Evolutionary conservation across 2,888 invertebrate genomes (phyloP).

Genomic region (Pyrochroa serraticornis): DNA sequence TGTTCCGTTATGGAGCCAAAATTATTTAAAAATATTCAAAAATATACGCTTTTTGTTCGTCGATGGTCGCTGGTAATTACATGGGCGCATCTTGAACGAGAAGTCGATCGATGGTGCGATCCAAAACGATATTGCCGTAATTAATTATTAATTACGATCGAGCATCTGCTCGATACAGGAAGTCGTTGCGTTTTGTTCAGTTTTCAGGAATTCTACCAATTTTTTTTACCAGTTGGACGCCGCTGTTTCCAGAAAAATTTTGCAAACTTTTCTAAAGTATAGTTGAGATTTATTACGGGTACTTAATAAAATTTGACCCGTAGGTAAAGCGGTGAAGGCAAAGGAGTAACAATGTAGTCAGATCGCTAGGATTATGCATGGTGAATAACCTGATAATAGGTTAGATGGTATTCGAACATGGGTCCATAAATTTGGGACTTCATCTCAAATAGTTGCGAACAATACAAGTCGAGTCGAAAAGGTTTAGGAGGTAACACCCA

Average conservation of each 20-base stretch:
- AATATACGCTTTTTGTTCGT: constrained; percentile 18
- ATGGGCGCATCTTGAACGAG: constrained; percentile 5
- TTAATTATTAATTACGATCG: constrained; percentile 20
- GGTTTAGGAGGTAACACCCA: too few relatives aligned
- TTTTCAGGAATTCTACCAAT: background rate
- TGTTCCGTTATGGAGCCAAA: constrained; percentile 9
- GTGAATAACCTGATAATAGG: too few relatives aligned
- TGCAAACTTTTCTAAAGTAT: background rate
- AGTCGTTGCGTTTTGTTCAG: constrained; percentile 1
- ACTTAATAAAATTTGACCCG: background rate
- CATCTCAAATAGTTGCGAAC: too few relatives aligned
- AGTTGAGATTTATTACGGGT: constrained; percentile 5
- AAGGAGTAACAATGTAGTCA: background rate
- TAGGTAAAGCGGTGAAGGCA: background rate
- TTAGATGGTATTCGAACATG: too few relatives aligned
- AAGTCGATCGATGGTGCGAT: constrained; percentile 20
- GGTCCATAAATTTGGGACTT: too few relatives aligned
- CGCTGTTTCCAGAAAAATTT: background rate
- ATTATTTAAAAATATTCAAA: constrained; percentile 19
- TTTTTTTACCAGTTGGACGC: too few relatives aligned
- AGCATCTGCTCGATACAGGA: constrained; percentile 23
- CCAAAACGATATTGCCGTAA: constrained; percentile 11
- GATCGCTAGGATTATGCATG: constrained; percentile 3
- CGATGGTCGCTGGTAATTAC: constrained; percentile 6
- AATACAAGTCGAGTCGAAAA: too few relatives aligned